Base-by-base conservation (phyloP, 2,888 invertebrate species). In the Eueremaeus valkanovi region DNA sequence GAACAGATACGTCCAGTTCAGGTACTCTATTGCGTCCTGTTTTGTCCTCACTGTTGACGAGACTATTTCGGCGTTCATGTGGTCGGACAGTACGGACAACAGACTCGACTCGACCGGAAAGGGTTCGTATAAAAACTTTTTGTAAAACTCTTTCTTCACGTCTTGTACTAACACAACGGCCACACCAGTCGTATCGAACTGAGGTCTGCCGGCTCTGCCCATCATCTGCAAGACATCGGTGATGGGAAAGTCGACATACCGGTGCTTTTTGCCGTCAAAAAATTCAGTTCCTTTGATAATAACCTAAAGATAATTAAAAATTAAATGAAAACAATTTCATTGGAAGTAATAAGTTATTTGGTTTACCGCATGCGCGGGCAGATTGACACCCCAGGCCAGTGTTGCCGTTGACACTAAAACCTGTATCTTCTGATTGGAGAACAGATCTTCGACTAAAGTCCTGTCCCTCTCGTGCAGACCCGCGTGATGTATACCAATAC, bases 211-310 rank as follows among this genome's bases (percentile, higher is more conserved):
- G 76, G 99, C 99, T 75, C 99, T 87, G 1, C 99, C 99, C 91
- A 99, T 98, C 99, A 99, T 99, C 85, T 99, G 99, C 76, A 99
- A 86, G 0, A 99, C 97, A 85, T 99, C 98, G 0, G 99, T 99
- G 72, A 99, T 97, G 0, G 99, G 99, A 92, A 99, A 99, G 82
- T 99, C 99, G 13, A 98, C 94, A 84, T 99, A 99, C 80, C 96
- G 89, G 83, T 94, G 92, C 36, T 90, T 89, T 83, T 98, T 97
- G 0, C 96, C 97, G 84, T 99, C 99, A 83, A 91, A 99, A 84
- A 94, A 99, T 84, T 99, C 99, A 0, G 99, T 99, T 76, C 98
- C 96, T 84, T 99, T 99, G 79, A 99, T 90, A n/a, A 99, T 91
- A 0, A 99, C 97, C 75, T 75, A 66, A 63, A 63, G 18, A 31